These are phyloP conservation scores for Paramisgurnus dabryanus DNA, from an alignment of 2,113 vertebrate species.

Conservation along the genomic window DNA sequence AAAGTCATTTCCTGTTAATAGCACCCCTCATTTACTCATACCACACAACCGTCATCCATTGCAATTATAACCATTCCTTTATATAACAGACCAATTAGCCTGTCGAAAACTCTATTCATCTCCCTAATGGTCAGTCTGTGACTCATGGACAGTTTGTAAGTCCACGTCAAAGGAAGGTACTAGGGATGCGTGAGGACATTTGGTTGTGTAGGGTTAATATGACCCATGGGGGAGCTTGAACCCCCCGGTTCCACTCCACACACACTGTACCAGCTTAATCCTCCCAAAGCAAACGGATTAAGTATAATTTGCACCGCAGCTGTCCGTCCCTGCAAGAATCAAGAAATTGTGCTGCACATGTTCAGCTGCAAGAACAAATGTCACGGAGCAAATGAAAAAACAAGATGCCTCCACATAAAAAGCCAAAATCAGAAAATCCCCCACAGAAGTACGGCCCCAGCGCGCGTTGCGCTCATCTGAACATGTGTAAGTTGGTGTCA, in stretches of 20 bases:
- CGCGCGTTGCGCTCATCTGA: constrained; percentile 26
- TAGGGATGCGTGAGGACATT: constrained; percentile 49
- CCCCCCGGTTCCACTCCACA: constrained; percentile 61
- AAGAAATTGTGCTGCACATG: constrained; percentile 83
- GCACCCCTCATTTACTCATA: not conserved
- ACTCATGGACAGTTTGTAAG: not conserved
- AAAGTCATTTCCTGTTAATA: constrained; percentile 16
- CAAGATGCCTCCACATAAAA: constrained; percentile 72
- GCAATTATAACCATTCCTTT: not conserved
- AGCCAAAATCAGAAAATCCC: constrained; percentile 46
- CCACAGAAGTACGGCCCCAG: constrained; percentile 21
- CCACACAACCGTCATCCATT: constrained; percentile 2
- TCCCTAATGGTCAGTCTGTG: constrained; percentile 29
- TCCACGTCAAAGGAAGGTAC: constrained; percentile 32
- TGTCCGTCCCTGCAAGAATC: constrained; percentile 87
- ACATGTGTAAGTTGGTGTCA: constrained; percentile 38
- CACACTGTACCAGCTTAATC: constrained; percentile 79
- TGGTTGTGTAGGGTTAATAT: constrained; percentile 65
- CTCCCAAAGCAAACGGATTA: constrained; percentile 82
- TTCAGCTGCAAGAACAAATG: constrained; percentile 92
- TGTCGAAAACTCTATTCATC: constrained; percentile 1
- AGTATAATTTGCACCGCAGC: constrained; percentile 88
- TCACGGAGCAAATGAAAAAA: constrained; percentile 80
- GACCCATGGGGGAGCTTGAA: constrained; percentile 58
- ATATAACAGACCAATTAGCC: constrained; percentile 5